Evolutionary conservation across 1,140 invertebrate species (phyloP).

Genomic region (Heliconius nattereri): DNA sequence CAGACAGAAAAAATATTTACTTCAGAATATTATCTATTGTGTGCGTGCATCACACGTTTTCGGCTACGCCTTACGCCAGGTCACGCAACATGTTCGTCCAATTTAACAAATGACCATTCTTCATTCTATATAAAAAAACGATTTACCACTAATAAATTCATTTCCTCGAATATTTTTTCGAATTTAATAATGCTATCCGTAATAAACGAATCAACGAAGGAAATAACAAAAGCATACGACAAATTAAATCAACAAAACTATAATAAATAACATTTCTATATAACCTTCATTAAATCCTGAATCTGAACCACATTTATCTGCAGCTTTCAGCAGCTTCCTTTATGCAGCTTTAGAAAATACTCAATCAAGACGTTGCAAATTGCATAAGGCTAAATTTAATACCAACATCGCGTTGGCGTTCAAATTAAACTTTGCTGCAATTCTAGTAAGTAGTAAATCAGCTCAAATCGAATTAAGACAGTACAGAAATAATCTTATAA

Average conservation of each 20-base stretch:
- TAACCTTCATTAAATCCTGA: not conserved
- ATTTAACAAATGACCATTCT: constrained; percentile 55
- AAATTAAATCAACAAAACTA: not conserved
- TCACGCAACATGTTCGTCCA: constrained; percentile 55
- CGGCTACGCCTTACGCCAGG: constrained; percentile 53
- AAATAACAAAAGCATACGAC: not conserved
- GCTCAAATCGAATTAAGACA: constrained; percentile 28
- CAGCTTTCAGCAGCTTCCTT: not conserved
- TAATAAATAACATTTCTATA: not conserved
- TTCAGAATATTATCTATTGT: constrained; percentile 12
- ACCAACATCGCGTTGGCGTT: constrained; percentile 32
- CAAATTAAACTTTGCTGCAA: constrained; percentile 35
- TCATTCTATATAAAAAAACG: constrained; percentile 21
- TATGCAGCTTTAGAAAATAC: constrained; percentile 27
- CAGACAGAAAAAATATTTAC: not conserved
- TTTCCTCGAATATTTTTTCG: not conserved
- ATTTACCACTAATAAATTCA: constrained; percentile 17
- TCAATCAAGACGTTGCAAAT: constrained; percentile 43
- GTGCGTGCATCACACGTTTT: constrained; percentile 30
- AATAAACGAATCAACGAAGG: not conserved
- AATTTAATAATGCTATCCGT: not conserved
- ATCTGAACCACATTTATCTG: not conserved
- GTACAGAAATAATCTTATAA: constrained; percentile 24
- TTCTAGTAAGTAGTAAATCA: constrained; percentile 35
- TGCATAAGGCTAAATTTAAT: constrained; percentile 41